These are phyloP conservation scores for Chloroceryle aenea DNA, from an alignment of 2,113 vertebrate species.

Conservation along the genomic window DNA sequence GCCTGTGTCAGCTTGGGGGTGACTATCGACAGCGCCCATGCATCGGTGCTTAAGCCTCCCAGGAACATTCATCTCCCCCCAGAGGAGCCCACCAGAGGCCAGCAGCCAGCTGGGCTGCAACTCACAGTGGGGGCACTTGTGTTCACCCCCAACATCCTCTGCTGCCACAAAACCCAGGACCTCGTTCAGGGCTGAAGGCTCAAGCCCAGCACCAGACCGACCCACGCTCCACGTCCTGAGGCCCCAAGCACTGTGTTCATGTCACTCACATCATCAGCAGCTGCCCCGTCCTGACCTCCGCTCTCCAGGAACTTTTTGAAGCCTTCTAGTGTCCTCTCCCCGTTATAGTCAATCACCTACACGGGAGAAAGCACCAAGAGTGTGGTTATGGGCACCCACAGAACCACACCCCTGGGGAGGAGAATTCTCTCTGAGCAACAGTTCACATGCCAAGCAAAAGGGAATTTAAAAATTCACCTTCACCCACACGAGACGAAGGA, in stretches of 20 bases:
- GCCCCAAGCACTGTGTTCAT: background rate
- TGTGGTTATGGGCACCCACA: background rate
- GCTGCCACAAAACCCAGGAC: background rate
- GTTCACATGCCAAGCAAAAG: conserved; percentile 66
- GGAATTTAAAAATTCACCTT: conserved; percentile 70
- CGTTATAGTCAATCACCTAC: conserved; percentile 95
- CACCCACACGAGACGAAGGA: conserved; percentile 66
- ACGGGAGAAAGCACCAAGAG: background rate
- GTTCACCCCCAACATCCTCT: background rate
- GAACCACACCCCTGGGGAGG: background rate
- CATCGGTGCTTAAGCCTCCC: background rate
- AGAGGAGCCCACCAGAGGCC: background rate
- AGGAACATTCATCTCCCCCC: background rate
- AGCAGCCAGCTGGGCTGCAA: background rate
- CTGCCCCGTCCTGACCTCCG: conserved; percentile 92
- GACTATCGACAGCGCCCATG: background rate
- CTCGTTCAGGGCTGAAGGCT: background rate
- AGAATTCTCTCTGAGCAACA: conserved; percentile 62
- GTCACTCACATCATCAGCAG: conserved; percentile 83
- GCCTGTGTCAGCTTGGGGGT: background rate
- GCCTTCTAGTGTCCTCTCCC: conserved; percentile 93
- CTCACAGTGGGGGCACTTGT: background rate
- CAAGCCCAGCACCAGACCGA: background rate
- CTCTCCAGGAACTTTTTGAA: conserved; percentile 97
- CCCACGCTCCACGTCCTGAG: background rate